These are phyloP conservation scores for Chrysochloris asiatica DNA, from an alignment of 2,113 vertebrate genomes.

Conservation along the genomic window DNA sequence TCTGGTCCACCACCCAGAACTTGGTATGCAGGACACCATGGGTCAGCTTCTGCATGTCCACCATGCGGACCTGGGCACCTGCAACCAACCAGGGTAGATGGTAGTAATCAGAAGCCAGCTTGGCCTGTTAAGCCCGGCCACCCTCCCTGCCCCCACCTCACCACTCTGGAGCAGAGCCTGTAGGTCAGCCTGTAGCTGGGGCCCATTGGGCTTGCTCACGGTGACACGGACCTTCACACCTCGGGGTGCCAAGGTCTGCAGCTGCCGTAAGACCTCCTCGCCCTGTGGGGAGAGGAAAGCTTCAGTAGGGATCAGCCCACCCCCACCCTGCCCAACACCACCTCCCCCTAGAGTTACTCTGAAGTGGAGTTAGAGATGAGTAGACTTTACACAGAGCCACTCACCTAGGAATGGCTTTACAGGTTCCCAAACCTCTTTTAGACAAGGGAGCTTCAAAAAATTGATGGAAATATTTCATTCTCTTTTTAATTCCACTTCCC, in stretches of 20 bases:
- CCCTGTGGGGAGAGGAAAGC: slow-evolving; percentile 83
- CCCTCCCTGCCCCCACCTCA: slow-evolving; percentile 62
- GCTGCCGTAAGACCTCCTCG: slow-evolving; percentile 85
- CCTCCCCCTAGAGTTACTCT: background rate
- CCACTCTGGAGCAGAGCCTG: slow-evolving; percentile 85
- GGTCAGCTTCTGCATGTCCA: slow-evolving; percentile 91
- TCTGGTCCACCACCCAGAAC: slow-evolving; percentile 94
- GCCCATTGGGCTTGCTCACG: slow-evolving; percentile 81
- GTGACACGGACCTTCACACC: slow-evolving; percentile 87
- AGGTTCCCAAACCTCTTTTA: background rate
- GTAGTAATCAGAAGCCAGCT: background rate
- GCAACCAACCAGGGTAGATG: background rate
- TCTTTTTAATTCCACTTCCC: no score
- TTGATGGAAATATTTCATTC: no score
- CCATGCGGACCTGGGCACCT: slow-evolving; percentile 89
- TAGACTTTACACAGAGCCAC: background rate
- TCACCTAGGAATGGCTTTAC: background rate
- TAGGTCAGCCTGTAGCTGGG: slow-evolving; percentile 80
- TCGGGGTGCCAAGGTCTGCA: slow-evolving; percentile 81
- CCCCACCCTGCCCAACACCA: background rate
- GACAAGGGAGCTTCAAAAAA: no score
- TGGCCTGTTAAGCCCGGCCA: fast-evolving
- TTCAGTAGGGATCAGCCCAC: background rate
- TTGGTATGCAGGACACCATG: slow-evolving; percentile 94
- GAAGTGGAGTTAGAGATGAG: background rate